Evolutionary conservation across 2,888 invertebrate genomes (phyloP).

Genomic region (Macrophya alboannulata): DNA sequence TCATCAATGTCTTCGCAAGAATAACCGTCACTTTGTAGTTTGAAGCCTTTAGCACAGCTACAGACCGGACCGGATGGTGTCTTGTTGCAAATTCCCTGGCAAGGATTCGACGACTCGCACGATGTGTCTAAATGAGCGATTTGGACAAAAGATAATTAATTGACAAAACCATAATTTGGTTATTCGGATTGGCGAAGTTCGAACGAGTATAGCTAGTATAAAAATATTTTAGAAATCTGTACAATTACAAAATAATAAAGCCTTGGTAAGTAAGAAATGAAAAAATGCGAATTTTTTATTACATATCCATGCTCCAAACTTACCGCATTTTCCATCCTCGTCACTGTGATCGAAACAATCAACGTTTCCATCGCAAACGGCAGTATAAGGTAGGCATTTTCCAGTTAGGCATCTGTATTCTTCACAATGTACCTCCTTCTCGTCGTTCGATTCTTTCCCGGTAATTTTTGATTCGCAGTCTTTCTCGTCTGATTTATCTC

Average conservation of each 20-base stretch:
- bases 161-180: not conserved
- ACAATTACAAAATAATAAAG: not conserved
- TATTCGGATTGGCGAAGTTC: not conserved
- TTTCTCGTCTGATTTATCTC: constrained; percentile 88
- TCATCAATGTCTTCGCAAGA: constrained; percentile 88
- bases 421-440: constrained; percentile 71
- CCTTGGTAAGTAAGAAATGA: not conserved
- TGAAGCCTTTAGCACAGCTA: constrained; percentile 84
- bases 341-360: constrained; percentile 89
- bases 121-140: constrained; percentile 74
- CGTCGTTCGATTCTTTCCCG: constrained; percentile 60
- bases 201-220: not conserved
- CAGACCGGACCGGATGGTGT: constrained; percentile 88
- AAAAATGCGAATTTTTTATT: not conserved
- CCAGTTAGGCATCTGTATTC: constrained; percentile 84
- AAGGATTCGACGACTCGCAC: constrained; percentile 80
- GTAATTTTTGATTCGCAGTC: constrained; percentile 68
- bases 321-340: constrained; percentile 85
- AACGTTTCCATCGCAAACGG: constrained; percentile 84
- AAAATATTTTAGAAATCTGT: not conserved
- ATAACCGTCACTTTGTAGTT: constrained; percentile 80
- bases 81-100: constrained; percentile 83
- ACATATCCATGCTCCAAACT: constrained; percentile 60
- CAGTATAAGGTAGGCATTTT: constrained; percentile 84
- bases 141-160: not conserved